Conservation (phyloP, 2,113 vertebrate species). For the Balaeniceps rex region DNA sequence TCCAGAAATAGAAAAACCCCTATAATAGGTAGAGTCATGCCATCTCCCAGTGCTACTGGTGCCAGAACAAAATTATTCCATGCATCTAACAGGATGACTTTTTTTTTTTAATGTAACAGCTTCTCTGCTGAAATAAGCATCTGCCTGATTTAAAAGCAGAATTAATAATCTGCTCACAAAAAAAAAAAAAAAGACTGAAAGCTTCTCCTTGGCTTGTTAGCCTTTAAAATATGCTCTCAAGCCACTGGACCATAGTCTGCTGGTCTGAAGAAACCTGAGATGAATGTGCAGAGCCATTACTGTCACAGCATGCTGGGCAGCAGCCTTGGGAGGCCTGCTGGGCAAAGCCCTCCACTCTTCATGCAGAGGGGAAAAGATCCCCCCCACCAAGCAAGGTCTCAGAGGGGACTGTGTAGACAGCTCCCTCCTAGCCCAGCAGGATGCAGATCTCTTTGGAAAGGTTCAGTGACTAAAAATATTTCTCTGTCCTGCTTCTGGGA, state of each 20-base stretch:
- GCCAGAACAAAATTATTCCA: constrained; percentile 48
- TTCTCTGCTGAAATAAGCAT: constrained; percentile 27
- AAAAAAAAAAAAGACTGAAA: background rate
- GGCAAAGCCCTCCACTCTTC: background rate
- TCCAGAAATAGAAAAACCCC: constrained; percentile 51
- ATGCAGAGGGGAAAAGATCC: background rate
- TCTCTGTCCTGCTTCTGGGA: background rate
- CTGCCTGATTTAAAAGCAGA: constrained; percentile 26
- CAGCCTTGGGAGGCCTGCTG: background rate
- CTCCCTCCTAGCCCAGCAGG: background rate
- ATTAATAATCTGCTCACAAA: constrained; percentile 14
- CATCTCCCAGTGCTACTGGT: constrained; percentile 8
- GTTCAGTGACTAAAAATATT: background rate
- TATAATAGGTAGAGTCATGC: constrained; percentile 16
- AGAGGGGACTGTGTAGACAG: background rate
- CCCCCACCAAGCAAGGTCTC: background rate
- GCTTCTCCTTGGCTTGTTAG: constrained; percentile 31
- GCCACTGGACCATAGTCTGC: background rate
- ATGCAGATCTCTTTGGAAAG: background rate
- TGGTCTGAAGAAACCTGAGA: background rate
- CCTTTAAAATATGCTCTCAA: constrained; percentile 8
- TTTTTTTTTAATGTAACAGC: constrained; percentile 20
- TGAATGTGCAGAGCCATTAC: background rate
- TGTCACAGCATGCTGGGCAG: background rate
- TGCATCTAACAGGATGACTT: background rate